Evolutionary conservation across 2,113 vertebrate species (phyloP), one percentile per base, ranked within the genome.

Genomic region (Tautogolabrus adspersus): DNA sequence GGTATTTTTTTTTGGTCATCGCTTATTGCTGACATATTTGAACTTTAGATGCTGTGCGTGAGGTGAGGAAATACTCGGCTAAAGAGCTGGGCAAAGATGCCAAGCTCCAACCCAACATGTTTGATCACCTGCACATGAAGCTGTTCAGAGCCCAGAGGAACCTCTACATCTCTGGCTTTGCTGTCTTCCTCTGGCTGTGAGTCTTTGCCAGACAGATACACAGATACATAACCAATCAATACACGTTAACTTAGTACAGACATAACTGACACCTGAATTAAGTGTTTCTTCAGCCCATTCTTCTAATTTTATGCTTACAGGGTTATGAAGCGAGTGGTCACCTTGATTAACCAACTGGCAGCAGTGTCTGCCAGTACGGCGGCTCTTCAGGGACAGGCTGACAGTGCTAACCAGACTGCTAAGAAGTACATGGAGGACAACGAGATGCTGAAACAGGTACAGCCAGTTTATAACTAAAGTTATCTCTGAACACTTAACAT

Each of bases 161-260:
- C 93, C 96, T 99, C 61, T 99, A 99, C 88, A 96, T 99, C 89
- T 99, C 98, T 9, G 98, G 98, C 61, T 99, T 99, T 82, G 96
- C 97, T 0, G 93, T 99, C 78, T 98, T 99, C 90, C 95, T 99
- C 74, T 99, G 97, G 97, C 95, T 99, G 98, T 99, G 94, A 96
- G 97, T 95, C 76, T 85, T 55, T 15, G 0, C 38, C 51, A 19
- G 46, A 16, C 63, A 9, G 18, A 49, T 13, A 18, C 12, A 21
- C 18, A 49, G 18, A 37, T 6, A 3, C n/a, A n/a, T 9, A 40
- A 51, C 8, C 5, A 42, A 22, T 16, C 11, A 15, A 15, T 12
- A 15, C 11, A 16, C 12, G 12, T 16, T 15, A 15, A 46, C 44
- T 3, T 15, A 15, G 11, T 46, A 1, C 5, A 46, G 4, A 46